These are phyloP conservation scores for Drosophila kikkawai DNA, from an alignment of 1,140 invertebrate genomes.

Conservation along the genomic window DNA sequence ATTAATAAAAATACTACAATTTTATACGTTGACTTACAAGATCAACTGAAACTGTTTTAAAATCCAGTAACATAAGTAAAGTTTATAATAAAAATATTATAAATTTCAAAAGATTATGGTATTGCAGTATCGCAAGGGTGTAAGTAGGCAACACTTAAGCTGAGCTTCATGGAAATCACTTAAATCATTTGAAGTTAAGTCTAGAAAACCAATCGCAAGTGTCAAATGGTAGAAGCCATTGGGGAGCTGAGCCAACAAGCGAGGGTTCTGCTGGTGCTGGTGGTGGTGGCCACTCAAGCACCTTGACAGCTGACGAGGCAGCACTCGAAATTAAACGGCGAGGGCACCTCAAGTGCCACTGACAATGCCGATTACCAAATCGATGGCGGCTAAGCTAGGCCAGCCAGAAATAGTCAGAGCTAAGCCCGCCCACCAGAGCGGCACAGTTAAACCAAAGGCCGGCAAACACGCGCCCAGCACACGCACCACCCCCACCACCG, in stretches of 20 bases:
- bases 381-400: conserved; percentile 24
- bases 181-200: conserved; percentile 37
- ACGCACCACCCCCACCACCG: conserved; percentile 34
- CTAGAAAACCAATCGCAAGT: conserved; percentile 44
- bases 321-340: conserved; percentile 76
- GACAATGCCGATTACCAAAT: conserved; percentile 68
- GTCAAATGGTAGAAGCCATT: conserved; percentile 32
- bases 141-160: neutral
- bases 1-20: too few species aligned
- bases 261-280: conserved; percentile 1
- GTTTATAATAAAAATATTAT: too few species aligned
- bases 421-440: conserved; percentile 40
- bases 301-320: conserved; percentile 40
- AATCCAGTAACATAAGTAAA: too few species aligned
- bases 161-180: conserved; percentile 10
- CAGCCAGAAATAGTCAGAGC: conserved; percentile 5
- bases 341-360: conserved; percentile 50
- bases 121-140: too few species aligned
- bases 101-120: too few species aligned
- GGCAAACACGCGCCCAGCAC: conserved; percentile 59
- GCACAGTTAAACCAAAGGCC: conserved; percentile 66
- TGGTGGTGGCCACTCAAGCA: conserved; percentile 18
- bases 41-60: too few species aligned
- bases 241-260: conserved; percentile 7
- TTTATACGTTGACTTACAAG: too few species aligned